Percentiles rank a stretch among this genome's conserved stretches.
Conservation (phyloP, 1,140 invertebrate genomes). For the Lasioglossum albipes region DNA sequence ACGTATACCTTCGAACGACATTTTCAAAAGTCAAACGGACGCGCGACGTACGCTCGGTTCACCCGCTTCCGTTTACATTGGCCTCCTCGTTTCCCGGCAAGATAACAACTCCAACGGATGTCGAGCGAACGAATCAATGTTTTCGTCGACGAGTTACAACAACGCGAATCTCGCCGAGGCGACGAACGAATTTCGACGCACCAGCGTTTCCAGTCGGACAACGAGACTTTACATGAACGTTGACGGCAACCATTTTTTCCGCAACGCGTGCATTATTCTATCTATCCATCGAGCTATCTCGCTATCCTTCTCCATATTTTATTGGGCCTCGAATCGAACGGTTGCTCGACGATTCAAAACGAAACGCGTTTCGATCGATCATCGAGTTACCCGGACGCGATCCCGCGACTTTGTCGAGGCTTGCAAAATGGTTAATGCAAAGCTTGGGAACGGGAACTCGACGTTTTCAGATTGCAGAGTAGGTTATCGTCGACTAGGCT, state of each 20-base stretch:
- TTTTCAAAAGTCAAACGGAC: not conserved
- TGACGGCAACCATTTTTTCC: not conserved
- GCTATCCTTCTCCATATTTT: not conserved
- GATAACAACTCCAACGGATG: not conserved
- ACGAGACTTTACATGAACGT: not conserved
- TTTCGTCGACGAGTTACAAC: no score
- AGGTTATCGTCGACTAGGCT: not conserved
- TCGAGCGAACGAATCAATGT: no score
- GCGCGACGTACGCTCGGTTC: not conserved
- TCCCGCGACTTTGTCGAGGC: no score
- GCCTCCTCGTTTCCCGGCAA: not conserved
- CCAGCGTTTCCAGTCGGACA: not conserved
- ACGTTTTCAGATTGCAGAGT: no score
- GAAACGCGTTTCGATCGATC: not conserved
- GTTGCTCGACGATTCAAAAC: not conserved
- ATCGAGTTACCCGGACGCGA: no score
- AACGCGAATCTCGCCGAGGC: not conserved
- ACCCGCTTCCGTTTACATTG: conserved; percentile 4
- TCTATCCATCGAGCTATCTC: no score
- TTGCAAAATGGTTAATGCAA: no score
- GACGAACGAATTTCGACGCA: not conserved
- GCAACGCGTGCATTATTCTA: not conserved
- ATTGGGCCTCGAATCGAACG: not conserved
- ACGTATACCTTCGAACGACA: no score
- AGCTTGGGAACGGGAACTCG: no score